Conservation (phyloP, 2,797 vertebrate species). For the Tragopan temminckii region DNA sequence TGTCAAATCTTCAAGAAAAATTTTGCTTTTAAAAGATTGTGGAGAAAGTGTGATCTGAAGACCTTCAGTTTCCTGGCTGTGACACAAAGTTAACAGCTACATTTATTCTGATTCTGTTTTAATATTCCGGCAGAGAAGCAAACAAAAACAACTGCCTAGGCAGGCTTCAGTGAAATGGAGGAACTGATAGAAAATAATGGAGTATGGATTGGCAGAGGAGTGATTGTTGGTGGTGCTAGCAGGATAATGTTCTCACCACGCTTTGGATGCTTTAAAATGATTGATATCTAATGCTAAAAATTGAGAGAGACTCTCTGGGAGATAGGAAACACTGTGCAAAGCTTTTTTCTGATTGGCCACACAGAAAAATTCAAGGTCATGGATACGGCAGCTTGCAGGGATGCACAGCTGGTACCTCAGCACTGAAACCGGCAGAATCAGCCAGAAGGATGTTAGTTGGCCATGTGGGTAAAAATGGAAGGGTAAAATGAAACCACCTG, state of each 20-base stretch:
- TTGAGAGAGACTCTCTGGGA: conserved; percentile 8
- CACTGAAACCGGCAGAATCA: conserved; percentile 6
- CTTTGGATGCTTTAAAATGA: not conserved
- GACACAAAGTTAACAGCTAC: conserved; percentile 55
- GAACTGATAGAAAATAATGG: not conserved
- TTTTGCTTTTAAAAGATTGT: conserved; percentile 55
- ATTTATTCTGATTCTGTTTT: conserved; percentile 50
- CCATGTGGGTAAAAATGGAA: conserved; percentile 35
- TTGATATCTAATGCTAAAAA: conserved; percentile 7
- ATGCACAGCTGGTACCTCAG: conserved; percentile 62
- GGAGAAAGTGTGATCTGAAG: conserved; percentile 40
- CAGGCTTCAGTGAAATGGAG: conserved; percentile 16
- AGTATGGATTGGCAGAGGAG: not conserved
- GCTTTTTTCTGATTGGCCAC: not conserved
- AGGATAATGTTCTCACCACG: not conserved
- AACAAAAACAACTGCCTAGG: conserved; percentile 27
- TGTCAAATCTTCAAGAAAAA: conserved; percentile 20
- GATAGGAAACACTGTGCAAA: not conserved
- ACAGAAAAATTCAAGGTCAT: conserved; percentile 30
- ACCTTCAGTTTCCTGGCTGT: conserved; percentile 6
- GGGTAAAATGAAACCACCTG: conserved; percentile 48
- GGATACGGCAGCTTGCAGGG: not conserved
- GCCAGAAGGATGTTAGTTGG: conserved; percentile 10
- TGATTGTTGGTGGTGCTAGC: not conserved
- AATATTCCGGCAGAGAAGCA: conserved; percentile 51